Conservation (phyloP, 2,888 invertebrate species). For the Keiferia lycopersicella region DNA sequence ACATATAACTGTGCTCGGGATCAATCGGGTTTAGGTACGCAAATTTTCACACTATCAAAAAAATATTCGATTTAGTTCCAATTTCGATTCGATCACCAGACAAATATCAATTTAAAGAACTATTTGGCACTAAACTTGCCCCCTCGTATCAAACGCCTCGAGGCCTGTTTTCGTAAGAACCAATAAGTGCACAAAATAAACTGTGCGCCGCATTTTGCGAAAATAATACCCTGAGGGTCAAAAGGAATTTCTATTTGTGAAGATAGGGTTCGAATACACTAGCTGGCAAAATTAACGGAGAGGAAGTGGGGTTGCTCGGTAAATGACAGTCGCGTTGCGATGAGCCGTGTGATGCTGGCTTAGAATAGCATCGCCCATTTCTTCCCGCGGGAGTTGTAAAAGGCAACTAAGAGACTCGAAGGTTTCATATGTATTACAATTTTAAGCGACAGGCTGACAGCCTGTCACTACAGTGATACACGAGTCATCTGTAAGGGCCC, state of each 20-base stretch:
- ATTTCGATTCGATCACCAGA: not conserved
- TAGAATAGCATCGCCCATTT: too few relatives aligned
- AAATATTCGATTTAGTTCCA: not conserved
- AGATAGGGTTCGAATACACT: slow-evolving; percentile 20
- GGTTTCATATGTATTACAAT: too few relatives aligned
- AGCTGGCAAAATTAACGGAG: not conserved
- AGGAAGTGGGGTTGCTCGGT: too few relatives aligned
- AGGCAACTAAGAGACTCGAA: too few relatives aligned
- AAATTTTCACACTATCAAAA: not conserved
- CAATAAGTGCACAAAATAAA: slow-evolving; percentile 29
- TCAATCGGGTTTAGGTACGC: too few relatives aligned
- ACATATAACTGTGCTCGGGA: too few relatives aligned
- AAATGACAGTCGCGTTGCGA: too few relatives aligned
- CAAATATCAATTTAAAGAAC: slow-evolving; percentile 6
- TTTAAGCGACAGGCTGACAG: too few relatives aligned
- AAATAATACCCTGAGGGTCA: slow-evolving; percentile 29
- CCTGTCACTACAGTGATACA: too few relatives aligned
- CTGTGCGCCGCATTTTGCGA: slow-evolving; percentile 18
- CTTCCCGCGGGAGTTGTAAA: too few relatives aligned
- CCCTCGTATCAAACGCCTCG: not conserved
- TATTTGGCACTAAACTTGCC: not conserved
- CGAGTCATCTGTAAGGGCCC: too few relatives aligned
- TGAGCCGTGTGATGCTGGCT: too few relatives aligned
- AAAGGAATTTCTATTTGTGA: slow-evolving; percentile 23
- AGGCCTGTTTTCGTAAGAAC: slow-evolving; percentile 24